These are phyloP conservation scores for Myrmecobius fasciatus DNA, from an alignment of 2,113 vertebrate genomes.

Conservation along the genomic window DNA sequence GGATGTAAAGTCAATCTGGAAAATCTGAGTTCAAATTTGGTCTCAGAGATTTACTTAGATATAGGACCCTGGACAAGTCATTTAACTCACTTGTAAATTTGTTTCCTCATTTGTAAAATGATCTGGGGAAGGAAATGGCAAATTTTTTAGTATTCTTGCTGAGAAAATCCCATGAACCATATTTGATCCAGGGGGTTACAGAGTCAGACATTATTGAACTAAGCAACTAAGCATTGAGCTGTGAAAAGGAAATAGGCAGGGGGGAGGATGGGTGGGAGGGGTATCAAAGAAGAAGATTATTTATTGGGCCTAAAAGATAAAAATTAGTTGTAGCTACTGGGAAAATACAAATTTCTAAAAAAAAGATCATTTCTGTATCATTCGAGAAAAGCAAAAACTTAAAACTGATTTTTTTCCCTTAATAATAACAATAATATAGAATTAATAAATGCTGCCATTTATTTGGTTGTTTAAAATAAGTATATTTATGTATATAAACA, in stretches of 20 bases:
- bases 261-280: accelerated
- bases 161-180: too few relatives aligned
- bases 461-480: background rate
- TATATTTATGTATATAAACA: background rate
- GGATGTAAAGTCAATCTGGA: background rate
- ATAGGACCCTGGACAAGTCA: too few relatives aligned
- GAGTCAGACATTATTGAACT: too few relatives aligned
- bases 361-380: background rate
- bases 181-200: too few relatives aligned
- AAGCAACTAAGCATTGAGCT: background rate
- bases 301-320: background rate
- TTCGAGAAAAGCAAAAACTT: background rate
- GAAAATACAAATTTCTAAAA: background rate
- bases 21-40: too few relatives aligned
- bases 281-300: background rate
- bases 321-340: background rate
- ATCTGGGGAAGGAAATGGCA: too few relatives aligned
- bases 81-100: too few relatives aligned
- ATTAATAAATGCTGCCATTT: background rate
- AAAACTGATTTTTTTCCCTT: background rate
- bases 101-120: too few relatives aligned
- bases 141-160: too few relatives aligned
- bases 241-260: background rate
- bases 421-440: background rate
- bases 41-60: too few relatives aligned